A percentile compares a stretch with the other conserved stretches of the same genome.
These are phyloP conservation scores for Theocolax elegans DNA, from an alignment of 1,140 invertebrate genomes.

Conservation along the genomic window DNA sequence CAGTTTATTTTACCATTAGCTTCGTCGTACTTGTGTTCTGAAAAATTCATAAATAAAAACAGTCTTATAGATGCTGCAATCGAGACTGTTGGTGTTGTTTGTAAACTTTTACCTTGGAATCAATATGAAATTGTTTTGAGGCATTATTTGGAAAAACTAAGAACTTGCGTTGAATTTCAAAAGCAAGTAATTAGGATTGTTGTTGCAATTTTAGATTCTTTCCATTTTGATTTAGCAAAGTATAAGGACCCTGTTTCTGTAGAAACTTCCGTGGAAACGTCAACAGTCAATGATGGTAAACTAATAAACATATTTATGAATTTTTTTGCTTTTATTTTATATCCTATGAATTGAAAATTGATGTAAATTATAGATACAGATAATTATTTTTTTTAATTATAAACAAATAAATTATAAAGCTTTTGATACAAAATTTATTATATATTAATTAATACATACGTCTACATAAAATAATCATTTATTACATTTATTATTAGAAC, in stretches of 20 bases:
- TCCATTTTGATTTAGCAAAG: conserved; percentile 90
- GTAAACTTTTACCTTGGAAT: conserved; percentile 84
- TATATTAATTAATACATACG: too few relatives aligned
- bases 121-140: conserved; percentile 85
- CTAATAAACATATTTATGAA: neutral
- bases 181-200: conserved; percentile 85
- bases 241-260: conserved; percentile 48
- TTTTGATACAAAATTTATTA: too few relatives aligned
- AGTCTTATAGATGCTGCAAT: conserved; percentile 87
- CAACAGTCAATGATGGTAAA: neutral
- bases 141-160: conserved; percentile 81
- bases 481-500: too few relatives aligned
- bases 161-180: conserved; percentile 78
- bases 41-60: conserved; percentile 80
- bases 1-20: conserved; percentile 89
- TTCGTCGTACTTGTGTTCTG: conserved; percentile 82
- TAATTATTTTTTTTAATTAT: neutral
- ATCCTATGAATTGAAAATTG: too few relatives aligned
- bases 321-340: too few relatives aligned
- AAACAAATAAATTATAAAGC: too few relatives aligned
- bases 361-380: neutral
- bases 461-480: too few relatives aligned
- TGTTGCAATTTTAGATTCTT: conserved; percentile 86
- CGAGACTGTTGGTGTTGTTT: conserved; percentile 79
- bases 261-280: too few relatives aligned